Base-by-base conservation (phyloP, 2,797 vertebrate species). In the Echeneis naucrates region DNA sequence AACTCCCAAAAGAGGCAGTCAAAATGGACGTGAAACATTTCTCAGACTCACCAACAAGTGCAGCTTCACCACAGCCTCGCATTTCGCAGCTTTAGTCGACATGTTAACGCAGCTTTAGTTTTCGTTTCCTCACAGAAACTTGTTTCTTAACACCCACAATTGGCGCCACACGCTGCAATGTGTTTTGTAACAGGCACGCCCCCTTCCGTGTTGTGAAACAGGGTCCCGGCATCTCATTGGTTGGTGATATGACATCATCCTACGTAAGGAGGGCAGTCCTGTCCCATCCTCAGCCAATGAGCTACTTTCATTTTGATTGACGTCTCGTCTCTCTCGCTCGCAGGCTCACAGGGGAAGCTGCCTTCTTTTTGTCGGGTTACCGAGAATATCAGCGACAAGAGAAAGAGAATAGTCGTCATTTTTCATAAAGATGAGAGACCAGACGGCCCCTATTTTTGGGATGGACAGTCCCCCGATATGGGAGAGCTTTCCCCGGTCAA, bases 121-220 rank as follows among this genome's bases (percentile, higher is more conserved):
- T n/a, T n/a, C n/a, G n/a, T n/a, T n/a, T n/a, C n/a, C n/a, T n/a
- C n/a, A n/a, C n/a, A n/a, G n/a, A n/a, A n/a, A n/a, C n/a, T n/a
- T n/a, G n/a, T n/a, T n/a, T n/a, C n/a, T n/a, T n/a, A n/a, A n/a
- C n/a, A n/a, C n/a, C n/a, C n/a, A 42, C 6, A 19, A 42, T 77
- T 87, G 71, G 74, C 91, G 89, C 90, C 83, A 82, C 68, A 33
- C 3, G 56, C 14, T 14, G 10, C 10, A 38, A 4, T n/a, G 54
- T 42, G 81, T 90, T 88, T 88, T 66, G 80, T 88, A 91, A 85
- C 27, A 26, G 68, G 48, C 7, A 27, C 76, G 67, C 4, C 77
- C 77, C 70, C 73, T 68, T 71, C 11, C 0, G 4, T n/a, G 81
- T 72, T 84, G 65, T 59, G 73, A 69, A 88, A 90, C 57, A 51